Base-by-base conservation (phyloP, 2,888 invertebrate genomes). In the Caenorhabditis sp. region DNA sequence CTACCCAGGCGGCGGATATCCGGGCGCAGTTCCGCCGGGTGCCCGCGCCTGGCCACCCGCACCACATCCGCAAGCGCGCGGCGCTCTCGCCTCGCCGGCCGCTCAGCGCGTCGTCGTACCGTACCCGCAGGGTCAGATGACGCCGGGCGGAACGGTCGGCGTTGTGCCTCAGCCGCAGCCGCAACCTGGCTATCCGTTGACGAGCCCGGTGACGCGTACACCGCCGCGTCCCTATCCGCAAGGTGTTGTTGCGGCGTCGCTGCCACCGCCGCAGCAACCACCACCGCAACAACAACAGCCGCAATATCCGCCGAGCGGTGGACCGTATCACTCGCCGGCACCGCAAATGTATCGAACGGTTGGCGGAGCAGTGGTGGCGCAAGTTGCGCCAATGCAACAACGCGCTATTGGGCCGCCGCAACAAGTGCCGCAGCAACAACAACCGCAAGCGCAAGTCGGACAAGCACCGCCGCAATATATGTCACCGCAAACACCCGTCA, bases 381-480 rank as follows among this genome's bases (percentile, higher is more conserved):
- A 31, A 31, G 31, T 31, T 31, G 31, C 31, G 31, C 31, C 31
- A 31, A 31, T 31, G 31, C 31, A 31, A 31, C 31, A 31, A 10
- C 4, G 31, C 4, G 31, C 31, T 6, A 4, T 31, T 31, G 31
- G 4, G 10, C 31, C 31, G 10, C 68, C 58, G 14, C 58, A 23
- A 23, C 53, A 53, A n/a, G 51, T 51, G 53, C 37, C 62, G 58
- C 61, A 36, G 17, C 69, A 31, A 31, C n/a, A n/a, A n/a, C n/a
- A n/a, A n/a, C n/a, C n/a, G n/a, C n/a, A n/a, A n/a, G n/a, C n/a
- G n/a, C n/a, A n/a, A n/a, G n/a, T n/a, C n/a, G n/a, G 62, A 4
- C 62, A 54, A 8, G 70, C 53, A 51, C 64, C 64, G 61, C 60
- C 65, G 14, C 72, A 65, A 36, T 73, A 69, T 50, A 73, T 73